Percentiles rank a stretch among this genome's conserved stretches.
phyloP scores from a whole-genome alignment of 2,797 vertebrate genomes.

The Pteronotus mesoamericanus region DNA sequence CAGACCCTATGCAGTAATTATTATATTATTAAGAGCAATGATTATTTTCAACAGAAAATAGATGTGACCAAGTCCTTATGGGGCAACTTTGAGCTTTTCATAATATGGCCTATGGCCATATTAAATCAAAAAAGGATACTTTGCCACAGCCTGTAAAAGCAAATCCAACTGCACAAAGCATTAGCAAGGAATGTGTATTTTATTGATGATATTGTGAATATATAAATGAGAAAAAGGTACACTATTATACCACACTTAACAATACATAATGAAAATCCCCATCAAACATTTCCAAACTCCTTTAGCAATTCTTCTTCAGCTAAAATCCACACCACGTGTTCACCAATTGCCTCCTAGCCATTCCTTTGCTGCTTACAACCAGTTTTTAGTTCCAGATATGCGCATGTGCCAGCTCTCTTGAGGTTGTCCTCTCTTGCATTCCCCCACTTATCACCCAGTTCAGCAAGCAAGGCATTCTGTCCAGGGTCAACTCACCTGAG shows the following conservation, averaged over 20 bases:
- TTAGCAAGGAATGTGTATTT: background rate
- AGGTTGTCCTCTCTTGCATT: background rate
- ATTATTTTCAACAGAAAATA: background rate
- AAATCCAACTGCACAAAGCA: background rate
- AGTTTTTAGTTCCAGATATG: background rate
- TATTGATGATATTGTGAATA: background rate
- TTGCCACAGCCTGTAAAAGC: background rate
- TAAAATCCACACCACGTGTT: background rate
- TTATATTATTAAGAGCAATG: background rate
- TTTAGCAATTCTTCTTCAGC: background rate
- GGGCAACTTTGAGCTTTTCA: background rate
- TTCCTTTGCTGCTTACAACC: background rate
- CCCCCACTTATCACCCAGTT: background rate
- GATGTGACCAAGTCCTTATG: background rate
- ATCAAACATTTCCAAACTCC: background rate
- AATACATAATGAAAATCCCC: background rate
- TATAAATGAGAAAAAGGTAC: background rate
- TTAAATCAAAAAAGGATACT: background rate
- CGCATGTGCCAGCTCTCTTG: background rate
- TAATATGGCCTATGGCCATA: background rate
- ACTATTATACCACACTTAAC: background rate
- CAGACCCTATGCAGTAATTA: background rate
- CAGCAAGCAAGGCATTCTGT: background rate
- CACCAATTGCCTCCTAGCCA: too few species aligned
- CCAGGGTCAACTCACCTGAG: background rate